A percentile compares a stretch with the other conserved stretches of the same genome.
Conservation (phyloP, 2,797 vertebrate species). For the Siniperca obscura region DNA sequence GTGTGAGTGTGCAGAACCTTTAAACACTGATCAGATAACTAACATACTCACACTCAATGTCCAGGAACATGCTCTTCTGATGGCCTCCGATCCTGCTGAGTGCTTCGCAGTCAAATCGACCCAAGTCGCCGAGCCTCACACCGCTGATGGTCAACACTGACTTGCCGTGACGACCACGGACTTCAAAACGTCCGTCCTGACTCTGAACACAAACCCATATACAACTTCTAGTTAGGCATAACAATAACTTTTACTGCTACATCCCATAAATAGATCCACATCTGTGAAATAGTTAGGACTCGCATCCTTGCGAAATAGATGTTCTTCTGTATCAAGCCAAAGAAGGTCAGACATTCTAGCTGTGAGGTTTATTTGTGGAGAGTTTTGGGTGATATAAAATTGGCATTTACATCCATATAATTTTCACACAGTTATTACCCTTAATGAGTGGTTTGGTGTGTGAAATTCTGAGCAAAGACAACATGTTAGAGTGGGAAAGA, state of each 20-base stretch:
- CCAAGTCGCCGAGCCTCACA: constrained; percentile 91
- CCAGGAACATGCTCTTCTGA: constrained; percentile 98
- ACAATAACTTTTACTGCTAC: background rate
- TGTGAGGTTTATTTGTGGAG: background rate
- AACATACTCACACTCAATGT: constrained; percentile 94
- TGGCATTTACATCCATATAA: constrained; percentile 11
- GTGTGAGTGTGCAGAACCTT: background rate
- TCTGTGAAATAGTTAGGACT: background rate
- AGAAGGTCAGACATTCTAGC: background rate
- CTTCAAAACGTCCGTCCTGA: constrained; percentile 92
- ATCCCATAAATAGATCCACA: background rate
- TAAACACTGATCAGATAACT: background rate
- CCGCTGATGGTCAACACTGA: constrained; percentile 93
- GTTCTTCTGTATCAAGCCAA: background rate
- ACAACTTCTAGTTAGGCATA: background rate
- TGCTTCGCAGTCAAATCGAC: constrained; percentile 98
- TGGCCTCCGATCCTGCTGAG: constrained; percentile 96
- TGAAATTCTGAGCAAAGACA: constrained; percentile 13
- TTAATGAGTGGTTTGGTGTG: constrained; percentile 6
- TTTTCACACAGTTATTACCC: background rate
- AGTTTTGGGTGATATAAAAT: background rate
- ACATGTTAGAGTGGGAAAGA: background rate
- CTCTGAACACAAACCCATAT: constrained; percentile 82
- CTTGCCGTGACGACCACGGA: constrained; percentile 91
- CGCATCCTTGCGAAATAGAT: background rate